Percentiles rank a stretch among this genome's conserved stretches.
Conservation (phyloP, 2,113 vertebrate genomes). For the Mesembrinibis cayennensis region DNA sequence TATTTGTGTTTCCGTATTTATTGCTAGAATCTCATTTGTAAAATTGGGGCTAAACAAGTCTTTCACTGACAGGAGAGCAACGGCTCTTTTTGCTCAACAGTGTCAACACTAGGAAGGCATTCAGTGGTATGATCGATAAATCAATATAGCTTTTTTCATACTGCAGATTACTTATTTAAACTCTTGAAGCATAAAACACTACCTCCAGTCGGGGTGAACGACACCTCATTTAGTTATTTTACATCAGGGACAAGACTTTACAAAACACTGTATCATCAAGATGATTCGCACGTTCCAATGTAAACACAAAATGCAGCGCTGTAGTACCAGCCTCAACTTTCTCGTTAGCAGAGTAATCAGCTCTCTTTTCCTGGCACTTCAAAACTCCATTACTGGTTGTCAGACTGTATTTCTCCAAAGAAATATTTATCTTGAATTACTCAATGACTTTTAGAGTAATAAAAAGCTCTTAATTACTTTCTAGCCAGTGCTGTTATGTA, state of each 20-base stretch:
- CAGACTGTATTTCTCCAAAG: not conserved
- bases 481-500: not conserved
- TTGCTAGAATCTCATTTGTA: not conserved
- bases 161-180: slow-evolving; percentile 56
- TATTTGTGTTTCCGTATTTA: not conserved
- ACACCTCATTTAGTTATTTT: not conserved
- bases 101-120: not conserved
- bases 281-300: not conserved
- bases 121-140: not conserved
- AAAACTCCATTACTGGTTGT: not conserved
- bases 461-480: not conserved
- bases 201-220: not conserved
- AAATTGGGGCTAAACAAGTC: not conserved
- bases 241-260: slow-evolving; percentile 20
- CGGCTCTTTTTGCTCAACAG: not conserved
- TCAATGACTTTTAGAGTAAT: not conserved
- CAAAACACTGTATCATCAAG: not conserved
- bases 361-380: not conserved
- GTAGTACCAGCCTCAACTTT: not conserved
- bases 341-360: not conserved
- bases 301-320: not conserved
- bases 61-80: not conserved
- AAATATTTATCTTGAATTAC: not conserved
- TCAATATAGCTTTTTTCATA: slow-evolving; percentile 47
- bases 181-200: slow-evolving; percentile 42